Percentiles rank a stretch among this genome's conserved stretches.
Conservation (phyloP, 2,888 invertebrate genomes). For the Celastrina argiolus region DNA sequence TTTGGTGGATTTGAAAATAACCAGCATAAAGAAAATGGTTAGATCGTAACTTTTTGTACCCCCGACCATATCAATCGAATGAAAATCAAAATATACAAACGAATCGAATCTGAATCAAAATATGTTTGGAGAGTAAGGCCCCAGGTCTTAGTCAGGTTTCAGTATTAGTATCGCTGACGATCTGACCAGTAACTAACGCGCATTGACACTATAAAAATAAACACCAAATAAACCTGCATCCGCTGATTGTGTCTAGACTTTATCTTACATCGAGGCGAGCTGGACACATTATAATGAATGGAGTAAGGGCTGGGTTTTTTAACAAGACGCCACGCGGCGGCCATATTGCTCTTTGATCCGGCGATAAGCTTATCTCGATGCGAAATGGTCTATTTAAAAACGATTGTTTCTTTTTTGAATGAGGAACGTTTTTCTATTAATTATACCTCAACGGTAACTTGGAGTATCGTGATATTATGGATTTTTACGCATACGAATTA, state of each 20-base stretch:
- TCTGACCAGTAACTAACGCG: background rate
- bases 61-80: no score
- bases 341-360: conserved; percentile 16
- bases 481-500: no score
- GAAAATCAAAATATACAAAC: no score
- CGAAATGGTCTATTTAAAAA: conserved; percentile 5
- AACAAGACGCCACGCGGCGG: conserved; percentile 11
- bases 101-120: no score
- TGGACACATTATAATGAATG: conserved; percentile 16
- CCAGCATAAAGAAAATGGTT: no score
- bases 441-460: conserved; percentile 2
- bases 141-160: no score
- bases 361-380: conserved; percentile 13
- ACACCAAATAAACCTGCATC: background rate
- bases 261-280: background rate
- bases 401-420: background rate
- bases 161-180: no score
- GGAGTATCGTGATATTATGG: background rate
- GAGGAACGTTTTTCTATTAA: background rate
- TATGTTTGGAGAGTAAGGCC: no score
- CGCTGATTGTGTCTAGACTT: conserved; percentile 3
- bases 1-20: no score
- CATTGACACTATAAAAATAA: background rate
- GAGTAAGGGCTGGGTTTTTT: conserved; percentile 9
- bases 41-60: no score